phyloP scores from a whole-genome alignment of 1,140 invertebrate genomes.

The Metopolophium dirhodum region DNA sequence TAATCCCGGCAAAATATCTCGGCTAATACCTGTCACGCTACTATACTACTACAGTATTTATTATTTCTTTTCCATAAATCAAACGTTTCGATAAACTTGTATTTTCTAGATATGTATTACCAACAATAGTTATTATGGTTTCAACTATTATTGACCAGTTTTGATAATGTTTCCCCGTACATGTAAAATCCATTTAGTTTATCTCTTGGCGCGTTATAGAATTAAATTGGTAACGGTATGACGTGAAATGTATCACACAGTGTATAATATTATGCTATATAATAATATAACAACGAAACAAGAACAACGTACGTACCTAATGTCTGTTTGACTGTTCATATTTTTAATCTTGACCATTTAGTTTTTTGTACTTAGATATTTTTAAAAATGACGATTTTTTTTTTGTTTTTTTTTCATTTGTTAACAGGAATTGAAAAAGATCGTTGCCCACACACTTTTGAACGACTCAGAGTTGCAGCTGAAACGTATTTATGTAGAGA shows the following conservation, averaged over 20 bases:
- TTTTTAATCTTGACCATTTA: neutral
- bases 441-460: constrained; percentile 73
- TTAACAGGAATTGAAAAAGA: constrained; percentile 73
- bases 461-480: constrained; percentile 74
- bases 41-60: neutral
- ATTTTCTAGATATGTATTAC: neutral
- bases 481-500: constrained; percentile 75
- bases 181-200: constrained; percentile 53
- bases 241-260: neutral
- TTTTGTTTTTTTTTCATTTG: neutral
- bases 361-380: neutral
- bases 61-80: neutral
- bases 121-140: constrained; percentile 10
- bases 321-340: neutral
- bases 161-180: neutral
- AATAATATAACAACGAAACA: neutral
- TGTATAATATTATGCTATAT: neutral
- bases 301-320: neutral
- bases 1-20: neutral
- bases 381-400: neutral
- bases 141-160: neutral
- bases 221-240: neutral
- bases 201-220: neutral
- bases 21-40: neutral
- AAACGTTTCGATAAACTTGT: neutral